Evolutionary conservation across 23 tunicate genomes (phyloP).

Genomic region (Ciona savignyi): DNA sequence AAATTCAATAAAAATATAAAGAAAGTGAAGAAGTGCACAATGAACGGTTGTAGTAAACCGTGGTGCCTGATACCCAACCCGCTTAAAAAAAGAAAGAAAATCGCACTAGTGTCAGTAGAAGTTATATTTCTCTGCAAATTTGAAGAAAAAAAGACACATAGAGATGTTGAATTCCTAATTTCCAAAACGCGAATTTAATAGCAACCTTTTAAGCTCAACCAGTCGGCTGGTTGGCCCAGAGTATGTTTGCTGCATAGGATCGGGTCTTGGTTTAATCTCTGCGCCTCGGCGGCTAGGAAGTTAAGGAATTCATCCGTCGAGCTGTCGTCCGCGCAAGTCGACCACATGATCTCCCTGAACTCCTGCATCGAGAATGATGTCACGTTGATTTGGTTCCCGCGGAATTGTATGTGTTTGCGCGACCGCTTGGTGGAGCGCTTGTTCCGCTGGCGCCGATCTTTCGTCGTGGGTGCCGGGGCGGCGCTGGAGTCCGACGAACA

Average conservation of each 20-base stretch:
- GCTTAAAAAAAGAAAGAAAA: no score
- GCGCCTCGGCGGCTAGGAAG: conserved; percentile 45
- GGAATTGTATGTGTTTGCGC: conserved; percentile 19
- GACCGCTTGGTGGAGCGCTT: conserved; percentile 3
- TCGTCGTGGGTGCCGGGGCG: not conserved
- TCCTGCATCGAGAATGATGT: conserved; percentile 50
- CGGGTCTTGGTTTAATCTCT: conserved; percentile 40
- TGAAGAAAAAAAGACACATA: no score
- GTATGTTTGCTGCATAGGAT: conserved; percentile 45
- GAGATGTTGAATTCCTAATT: no score
- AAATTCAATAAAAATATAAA: no score
- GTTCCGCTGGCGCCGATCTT: not conserved
- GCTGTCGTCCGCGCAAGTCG: conserved; percentile 33
- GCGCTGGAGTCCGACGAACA: conserved; percentile 36
- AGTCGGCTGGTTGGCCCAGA: conserved; percentile 56
- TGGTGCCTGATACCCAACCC: no score
- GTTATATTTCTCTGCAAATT: no score
- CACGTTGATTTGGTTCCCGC: conserved; percentile 64
- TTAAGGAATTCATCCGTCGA: conserved; percentile 50
- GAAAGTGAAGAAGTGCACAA: no score
- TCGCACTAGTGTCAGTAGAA: no score
- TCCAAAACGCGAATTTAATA: conserved; percentile 44
- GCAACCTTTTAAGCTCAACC: conserved; percentile 52
- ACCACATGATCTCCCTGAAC: conserved; percentile 75
- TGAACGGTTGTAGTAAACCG: no score